phyloP scores from a whole-genome alignment of 2,797 vertebrate species.

The Lepilemur ruficaudatus region DNA sequence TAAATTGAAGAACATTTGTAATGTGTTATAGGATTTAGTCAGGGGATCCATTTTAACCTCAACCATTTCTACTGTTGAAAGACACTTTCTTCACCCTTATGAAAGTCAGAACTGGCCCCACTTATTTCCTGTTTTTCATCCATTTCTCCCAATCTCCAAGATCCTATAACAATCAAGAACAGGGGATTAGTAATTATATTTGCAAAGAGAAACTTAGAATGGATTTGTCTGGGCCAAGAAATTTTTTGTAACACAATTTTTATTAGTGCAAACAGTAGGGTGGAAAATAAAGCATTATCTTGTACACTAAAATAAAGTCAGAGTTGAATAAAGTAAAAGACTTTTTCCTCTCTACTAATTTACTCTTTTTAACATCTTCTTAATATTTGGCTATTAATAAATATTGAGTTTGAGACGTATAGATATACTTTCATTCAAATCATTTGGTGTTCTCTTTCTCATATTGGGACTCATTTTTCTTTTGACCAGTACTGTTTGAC shows the following conservation, averaged over 20 bases:
- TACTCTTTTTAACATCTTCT: not conserved
- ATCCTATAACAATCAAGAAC: not conserved
- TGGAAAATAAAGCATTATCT: not conserved
- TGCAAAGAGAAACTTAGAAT: not conserved
- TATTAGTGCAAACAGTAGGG: not conserved
- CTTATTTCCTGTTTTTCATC: not conserved
- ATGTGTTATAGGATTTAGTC: not conserved
- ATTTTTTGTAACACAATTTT: not conserved
- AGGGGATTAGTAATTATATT: not conserved
- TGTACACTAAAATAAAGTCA: not conserved
- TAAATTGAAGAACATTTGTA: not conserved
- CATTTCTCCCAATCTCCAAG: not conserved
- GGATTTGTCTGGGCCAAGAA: not conserved
- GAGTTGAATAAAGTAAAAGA: not conserved
- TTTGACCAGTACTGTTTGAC: not conserved
- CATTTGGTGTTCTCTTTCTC: not conserved
- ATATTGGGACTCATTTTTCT: not conserved
- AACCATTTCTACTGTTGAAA: not conserved
- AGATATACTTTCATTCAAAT: not conserved
- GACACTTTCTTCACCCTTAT: not conserved
- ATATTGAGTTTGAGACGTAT: not conserved
- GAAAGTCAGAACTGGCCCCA: not conserved
- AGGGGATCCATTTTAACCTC: not conserved
- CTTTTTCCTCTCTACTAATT: not conserved
- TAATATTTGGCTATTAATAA: not conserved